Conservation (phyloP, 2,888 invertebrate species). For the Pemphredon lugubris region DNA sequence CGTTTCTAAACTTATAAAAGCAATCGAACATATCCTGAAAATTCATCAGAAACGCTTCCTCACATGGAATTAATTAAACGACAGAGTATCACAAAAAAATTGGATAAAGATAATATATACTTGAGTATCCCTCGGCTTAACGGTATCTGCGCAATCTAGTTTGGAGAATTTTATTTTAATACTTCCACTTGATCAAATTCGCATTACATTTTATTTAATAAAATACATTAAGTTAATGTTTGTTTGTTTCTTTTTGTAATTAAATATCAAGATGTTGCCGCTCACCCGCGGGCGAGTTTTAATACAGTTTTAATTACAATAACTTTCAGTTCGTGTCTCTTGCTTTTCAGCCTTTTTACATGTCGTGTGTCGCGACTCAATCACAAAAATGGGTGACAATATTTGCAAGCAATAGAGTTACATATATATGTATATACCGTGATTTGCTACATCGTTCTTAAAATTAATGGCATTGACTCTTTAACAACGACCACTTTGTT, state of each 20-base stretch:
- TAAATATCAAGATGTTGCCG: slow-evolving; percentile 50
- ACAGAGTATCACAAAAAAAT: slow-evolving; percentile 53
- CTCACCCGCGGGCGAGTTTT: slow-evolving; percentile 25
- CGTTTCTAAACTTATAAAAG: slow-evolving; percentile 42
- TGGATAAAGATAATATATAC: slow-evolving; percentile 30
- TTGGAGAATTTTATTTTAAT: slow-evolving; percentile 43
- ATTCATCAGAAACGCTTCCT: slow-evolving; percentile 22
- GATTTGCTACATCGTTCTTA: slow-evolving; percentile 35
- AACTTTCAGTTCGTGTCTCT: slow-evolving; percentile 45
- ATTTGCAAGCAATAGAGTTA: slow-evolving; percentile 40
- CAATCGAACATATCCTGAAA: slow-evolving; percentile 27
- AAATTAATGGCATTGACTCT: slow-evolving; percentile 37
- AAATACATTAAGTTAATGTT: slow-evolving; percentile 63
- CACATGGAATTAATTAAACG: slow-evolving; percentile 45
- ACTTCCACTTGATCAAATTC: slow-evolving; percentile 33
- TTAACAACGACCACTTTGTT: slow-evolving; percentile 26
- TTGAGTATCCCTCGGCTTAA: slow-evolving; percentile 25
- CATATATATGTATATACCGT: slow-evolving; percentile 38
- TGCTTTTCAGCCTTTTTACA: slow-evolving; percentile 50
- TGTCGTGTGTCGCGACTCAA: slow-evolving; percentile 20
- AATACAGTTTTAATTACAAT: slow-evolving; percentile 57
- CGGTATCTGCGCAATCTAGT: slow-evolving; percentile 44
- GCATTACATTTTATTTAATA: slow-evolving; percentile 57
- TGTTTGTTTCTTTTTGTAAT: slow-evolving; percentile 42
- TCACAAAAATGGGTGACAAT: slow-evolving; percentile 32